Conservation (phyloP, 2,797 vertebrate species). For the Paramormyrops hopkinsi region DNA sequence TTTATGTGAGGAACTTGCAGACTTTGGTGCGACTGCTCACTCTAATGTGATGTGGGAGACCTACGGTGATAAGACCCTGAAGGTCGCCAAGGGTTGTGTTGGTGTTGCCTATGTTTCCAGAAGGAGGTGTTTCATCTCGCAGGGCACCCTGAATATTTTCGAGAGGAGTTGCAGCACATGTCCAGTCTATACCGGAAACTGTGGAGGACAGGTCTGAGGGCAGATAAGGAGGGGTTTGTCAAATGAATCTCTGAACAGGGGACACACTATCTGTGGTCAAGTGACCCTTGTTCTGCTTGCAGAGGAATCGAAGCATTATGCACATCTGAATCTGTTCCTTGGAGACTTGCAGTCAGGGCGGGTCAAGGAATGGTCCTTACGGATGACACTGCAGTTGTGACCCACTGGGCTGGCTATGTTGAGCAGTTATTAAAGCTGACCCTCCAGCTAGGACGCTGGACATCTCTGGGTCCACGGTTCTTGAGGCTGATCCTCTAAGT, state of each 20-base stretch:
- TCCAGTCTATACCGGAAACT: neutral
- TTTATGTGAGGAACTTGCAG: no score
- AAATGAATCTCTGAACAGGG: neutral
- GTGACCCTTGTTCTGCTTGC: neutral
- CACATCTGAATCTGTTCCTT: neutral
- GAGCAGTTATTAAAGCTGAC: neutral
- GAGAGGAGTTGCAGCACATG: no score
- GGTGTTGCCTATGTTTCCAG: no score
- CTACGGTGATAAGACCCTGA: no score
- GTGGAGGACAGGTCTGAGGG: neutral
- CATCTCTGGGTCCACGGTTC: neutral
- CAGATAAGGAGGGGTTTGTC: neutral
- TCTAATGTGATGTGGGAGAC: no score
- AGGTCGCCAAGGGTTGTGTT: no score
- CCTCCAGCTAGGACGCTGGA: neutral
- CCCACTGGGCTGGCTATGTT: neutral
- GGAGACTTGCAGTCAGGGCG: neutral
- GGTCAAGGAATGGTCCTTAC: neutral
- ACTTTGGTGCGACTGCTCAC: no score
- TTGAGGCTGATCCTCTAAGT: neutral
- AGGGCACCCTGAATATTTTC: no score
- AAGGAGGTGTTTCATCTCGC: no score
- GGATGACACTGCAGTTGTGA: neutral
- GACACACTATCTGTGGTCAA: neutral
- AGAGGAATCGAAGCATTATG: neutral